Evolutionary conservation across 2,888 invertebrate species (phyloP).

Genomic region (Leptinotarsa juncta): DNA sequence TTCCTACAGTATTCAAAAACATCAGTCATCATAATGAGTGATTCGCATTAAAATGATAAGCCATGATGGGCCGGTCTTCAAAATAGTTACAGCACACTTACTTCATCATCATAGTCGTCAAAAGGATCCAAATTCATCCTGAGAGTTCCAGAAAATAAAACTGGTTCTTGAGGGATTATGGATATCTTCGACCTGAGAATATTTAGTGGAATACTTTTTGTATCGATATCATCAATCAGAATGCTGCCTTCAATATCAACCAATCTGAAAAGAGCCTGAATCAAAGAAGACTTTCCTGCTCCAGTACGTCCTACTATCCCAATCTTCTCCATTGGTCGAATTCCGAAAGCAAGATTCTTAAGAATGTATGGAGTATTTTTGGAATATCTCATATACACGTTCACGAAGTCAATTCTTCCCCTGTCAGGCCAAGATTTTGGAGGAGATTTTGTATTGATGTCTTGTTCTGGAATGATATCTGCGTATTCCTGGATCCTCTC

Average conservation of each 20-base stretch:
- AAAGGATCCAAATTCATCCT: constrained; percentile 92
- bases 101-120: constrained; percentile 79
- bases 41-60: no score
- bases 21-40: no score
- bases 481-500: constrained; percentile 73
- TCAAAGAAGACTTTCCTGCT: constrained; percentile 83
- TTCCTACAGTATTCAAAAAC: no score
- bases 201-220: constrained; percentile 75
- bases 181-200: constrained; percentile 75
- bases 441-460: constrained; percentile 61
- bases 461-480: constrained; percentile 67
- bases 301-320: constrained; percentile 87
- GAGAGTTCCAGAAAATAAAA: constrained; percentile 86
- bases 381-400: constrained; percentile 78
- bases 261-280: constrained; percentile 83
- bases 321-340: constrained; percentile 77
- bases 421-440: constrained; percentile 78
- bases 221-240: constrained; percentile 81
- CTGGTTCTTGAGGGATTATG: constrained; percentile 88
- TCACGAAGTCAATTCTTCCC: constrained; percentile 76
- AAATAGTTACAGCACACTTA: constrained; percentile 51
- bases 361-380: constrained; percentile 78
- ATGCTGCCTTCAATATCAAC: constrained; percentile 82
- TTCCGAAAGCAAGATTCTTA: constrained; percentile 74
- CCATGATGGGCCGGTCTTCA: no score